Evolutionary conservation across 2,888 invertebrate species (phyloP).

Genomic region (Bellardia pandia): DNA sequence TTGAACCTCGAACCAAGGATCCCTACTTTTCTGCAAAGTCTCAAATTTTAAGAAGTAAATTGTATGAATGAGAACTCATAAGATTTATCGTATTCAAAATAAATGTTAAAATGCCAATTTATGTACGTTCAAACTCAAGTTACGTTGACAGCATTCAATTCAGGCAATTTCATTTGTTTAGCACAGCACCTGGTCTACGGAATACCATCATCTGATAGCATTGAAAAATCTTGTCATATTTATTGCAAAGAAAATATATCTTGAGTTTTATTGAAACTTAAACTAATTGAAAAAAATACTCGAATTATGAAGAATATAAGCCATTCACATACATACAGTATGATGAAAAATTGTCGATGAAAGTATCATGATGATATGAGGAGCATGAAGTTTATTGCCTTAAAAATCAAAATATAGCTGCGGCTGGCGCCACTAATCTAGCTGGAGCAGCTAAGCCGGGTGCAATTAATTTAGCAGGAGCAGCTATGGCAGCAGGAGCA

Average conservation of each 20-base stretch:
- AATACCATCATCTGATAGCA: background rate
- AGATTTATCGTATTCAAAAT: no score
- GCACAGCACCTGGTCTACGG: no score
- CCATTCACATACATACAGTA: background rate
- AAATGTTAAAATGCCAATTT: no score
- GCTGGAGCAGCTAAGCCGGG: slow-evolving; percentile 67
- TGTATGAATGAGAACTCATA: no score
- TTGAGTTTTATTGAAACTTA: slow-evolving; percentile 10
- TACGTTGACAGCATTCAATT: no score
- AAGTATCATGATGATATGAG: background rate
- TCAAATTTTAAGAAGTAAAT: no score
- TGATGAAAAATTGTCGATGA: background rate
- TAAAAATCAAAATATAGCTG: slow-evolving; percentile 59
- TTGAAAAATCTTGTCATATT: background rate
- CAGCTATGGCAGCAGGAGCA: slow-evolving; percentile 70
- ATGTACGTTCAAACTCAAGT: no score
- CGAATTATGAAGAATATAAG: slow-evolving; percentile 14
- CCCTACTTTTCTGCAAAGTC: no score
- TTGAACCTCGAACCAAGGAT: no score
- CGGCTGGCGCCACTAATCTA: slow-evolving; percentile 63
- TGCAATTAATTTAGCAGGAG: slow-evolving; percentile 54
- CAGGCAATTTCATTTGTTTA: no score
- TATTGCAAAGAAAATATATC: slow-evolving; percentile 15
- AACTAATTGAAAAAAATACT: slow-evolving; percentile 1
- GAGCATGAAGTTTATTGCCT: background rate